Evolutionary conservation across 1,140 invertebrate species (phyloP), one percentile per base, ranked within the genome.

Genomic region (Atta cephalotes): DNA sequence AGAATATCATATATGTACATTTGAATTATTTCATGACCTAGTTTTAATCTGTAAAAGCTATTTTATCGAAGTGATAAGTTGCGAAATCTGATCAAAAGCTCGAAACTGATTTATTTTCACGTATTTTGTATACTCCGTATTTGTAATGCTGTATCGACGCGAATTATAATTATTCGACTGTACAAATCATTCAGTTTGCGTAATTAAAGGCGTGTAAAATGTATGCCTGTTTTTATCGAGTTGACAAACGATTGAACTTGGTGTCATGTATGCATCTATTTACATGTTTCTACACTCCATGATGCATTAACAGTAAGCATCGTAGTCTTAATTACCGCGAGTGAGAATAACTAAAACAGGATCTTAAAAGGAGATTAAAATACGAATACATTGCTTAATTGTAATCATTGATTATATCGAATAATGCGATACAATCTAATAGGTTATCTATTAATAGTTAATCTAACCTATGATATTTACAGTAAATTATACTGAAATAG

Each of bases 251-350:
- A 84, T 84, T 21, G 39, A 84, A 65, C 70, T 60, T 31, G 63
- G 28, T 39, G 21, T 62, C 71, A 49, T n/a, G 12, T 62, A 74
- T 62, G 14, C 56, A 76, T 35, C 39, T 51, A 60, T 53, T n/a
- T 28, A 39, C 49, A 72, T 72, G 53, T 49, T 74, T 60, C 39
- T 60, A 7, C 14, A 28, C 25, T 49, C 18, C 16, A 25, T 12
- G 39, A 35, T 49, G 39, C 25, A 84, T 76, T 84, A 84, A 76
- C 45, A 35, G 58, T 76, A 76, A 71, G 63, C 28, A 76, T 84
- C 70, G 45, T 45, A 70, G 56, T 28, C 70, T 84, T 84, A 84
- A 84, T 84, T 84, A 84, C 56, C 25, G 68, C 56, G n/a, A 21
- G 53, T n/a, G 66, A n/a, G 28, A 84, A 51, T 49, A 84, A 76